Evolutionary conservation across 2,113 vertebrate species (phyloP).

Genomic region (Urocolius indicus): DNA sequence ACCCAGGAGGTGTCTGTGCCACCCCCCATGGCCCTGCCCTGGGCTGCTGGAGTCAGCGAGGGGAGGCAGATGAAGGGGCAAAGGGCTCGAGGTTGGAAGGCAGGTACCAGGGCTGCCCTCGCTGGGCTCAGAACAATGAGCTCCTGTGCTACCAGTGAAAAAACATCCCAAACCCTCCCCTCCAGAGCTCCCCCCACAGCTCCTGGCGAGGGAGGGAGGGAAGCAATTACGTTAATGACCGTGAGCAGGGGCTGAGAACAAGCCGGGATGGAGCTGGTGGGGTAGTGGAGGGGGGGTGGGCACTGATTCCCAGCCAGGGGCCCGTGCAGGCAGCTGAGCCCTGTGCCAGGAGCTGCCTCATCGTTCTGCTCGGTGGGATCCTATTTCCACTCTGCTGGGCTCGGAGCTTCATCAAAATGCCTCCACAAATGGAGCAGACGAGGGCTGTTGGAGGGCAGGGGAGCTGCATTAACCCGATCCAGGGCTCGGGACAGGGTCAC

Average conservation of each 20-base stretch:
- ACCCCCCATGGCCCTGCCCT: background rate
- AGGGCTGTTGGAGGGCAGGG: slow-evolving; percentile 65
- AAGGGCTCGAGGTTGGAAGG: background rate
- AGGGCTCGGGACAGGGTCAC: slow-evolving; percentile 65
- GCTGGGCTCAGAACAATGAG: background rate
- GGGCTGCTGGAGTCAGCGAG: background rate
- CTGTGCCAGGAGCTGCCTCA: slow-evolving; percentile 33
- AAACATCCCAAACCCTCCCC: background rate
- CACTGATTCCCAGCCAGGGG: too few species aligned
- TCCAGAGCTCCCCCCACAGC: background rate
- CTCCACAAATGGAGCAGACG: slow-evolving; percentile 65
- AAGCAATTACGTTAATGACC: slow-evolving; percentile 69
- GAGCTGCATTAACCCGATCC: slow-evolving; percentile 57
- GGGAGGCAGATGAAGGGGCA: background rate
- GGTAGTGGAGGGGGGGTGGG: too few species aligned
- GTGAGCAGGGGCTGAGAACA: too few species aligned
- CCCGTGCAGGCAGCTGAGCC: slow-evolving; percentile 6
- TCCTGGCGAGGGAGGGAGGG: background rate
- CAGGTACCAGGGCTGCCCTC: slow-evolving; percentile 9
- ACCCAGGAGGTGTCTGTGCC: background rate
- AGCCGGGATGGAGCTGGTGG: too few species aligned
- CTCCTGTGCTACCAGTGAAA: slow-evolving; percentile 47
- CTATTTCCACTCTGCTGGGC: slow-evolving; percentile 64
- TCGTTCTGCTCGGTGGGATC: slow-evolving; percentile 41
- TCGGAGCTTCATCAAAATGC: slow-evolving; percentile 67